A percentile compares a stretch with the other conserved stretches of the same genome.
phyloP scores from a whole-genome alignment of 2,888 invertebrate species.

The Saturnia pavonia region DNA sequence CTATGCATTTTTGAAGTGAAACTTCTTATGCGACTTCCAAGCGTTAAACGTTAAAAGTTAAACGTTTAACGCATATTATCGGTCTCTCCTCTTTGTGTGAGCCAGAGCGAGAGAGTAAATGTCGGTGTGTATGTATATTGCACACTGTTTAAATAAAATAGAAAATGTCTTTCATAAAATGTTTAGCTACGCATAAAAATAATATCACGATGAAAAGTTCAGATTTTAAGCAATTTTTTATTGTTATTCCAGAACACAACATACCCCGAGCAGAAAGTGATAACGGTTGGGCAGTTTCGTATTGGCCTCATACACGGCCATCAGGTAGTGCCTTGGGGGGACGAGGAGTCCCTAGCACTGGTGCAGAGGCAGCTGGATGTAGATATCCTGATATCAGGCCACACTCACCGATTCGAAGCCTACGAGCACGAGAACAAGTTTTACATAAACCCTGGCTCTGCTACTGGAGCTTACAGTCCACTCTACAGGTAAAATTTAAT shows the following conservation, averaged over 20 bases:
- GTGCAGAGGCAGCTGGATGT: constrained; percentile 98
- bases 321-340: constrained; percentile 98
- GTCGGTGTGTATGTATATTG: too few relatives aligned
- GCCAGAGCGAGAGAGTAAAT: too few relatives aligned
- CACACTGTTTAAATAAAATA: too few relatives aligned
- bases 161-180: too few relatives aligned
- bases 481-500: constrained; percentile 88
- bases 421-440: constrained; percentile 99
- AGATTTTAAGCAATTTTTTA: neutral
- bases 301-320: constrained; percentile 99
- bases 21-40: too few relatives aligned
- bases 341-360: constrained; percentile 95
- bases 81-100: too few relatives aligned
- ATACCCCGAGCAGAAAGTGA: constrained; percentile 98
- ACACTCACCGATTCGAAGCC: constrained; percentile 99
- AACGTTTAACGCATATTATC: too few relatives aligned
- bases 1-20: too few relatives aligned
- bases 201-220: too few relatives aligned
- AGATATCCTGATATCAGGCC: constrained; percentile 98
- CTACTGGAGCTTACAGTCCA: constrained; percentile 98
- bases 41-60: too few relatives aligned
- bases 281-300: constrained; percentile 98
- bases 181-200: too few relatives aligned
- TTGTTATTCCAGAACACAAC: constrained; percentile 87
- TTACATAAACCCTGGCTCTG: constrained; percentile 99